phyloP scores from a whole-genome alignment of 2,888 invertebrate species.

The Hoplodrina blanda region DNA sequence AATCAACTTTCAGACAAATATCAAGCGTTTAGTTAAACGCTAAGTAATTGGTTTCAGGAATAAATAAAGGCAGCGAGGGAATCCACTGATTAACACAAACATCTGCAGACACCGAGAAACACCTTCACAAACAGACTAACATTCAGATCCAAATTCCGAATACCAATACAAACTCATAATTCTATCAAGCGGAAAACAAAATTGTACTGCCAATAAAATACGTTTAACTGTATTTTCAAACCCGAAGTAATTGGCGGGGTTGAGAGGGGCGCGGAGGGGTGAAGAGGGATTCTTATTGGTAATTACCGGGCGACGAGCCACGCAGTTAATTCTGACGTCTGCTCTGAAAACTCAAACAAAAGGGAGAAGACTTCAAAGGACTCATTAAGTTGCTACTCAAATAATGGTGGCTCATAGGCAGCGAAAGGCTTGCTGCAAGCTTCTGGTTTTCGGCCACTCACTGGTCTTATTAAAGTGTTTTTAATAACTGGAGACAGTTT shows the following conservation, averaged over 20 bases:
- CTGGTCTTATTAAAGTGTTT: constrained; percentile 36
- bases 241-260: constrained; percentile 71
- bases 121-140: constrained; percentile 8
- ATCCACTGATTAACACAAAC: not conserved
- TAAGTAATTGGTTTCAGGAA: not conserved
- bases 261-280: constrained; percentile 22
- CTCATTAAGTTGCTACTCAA: constrained; percentile 82
- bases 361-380: constrained; percentile 78
- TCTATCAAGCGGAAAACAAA: constrained; percentile 60
- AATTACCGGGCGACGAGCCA: constrained; percentile 73
- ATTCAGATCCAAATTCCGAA: constrained; percentile 40
- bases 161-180: constrained; percentile 61
- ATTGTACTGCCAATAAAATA: constrained; percentile 66
- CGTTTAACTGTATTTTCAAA: constrained; percentile 69
- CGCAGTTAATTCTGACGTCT: constrained; percentile 75
- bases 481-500: constrained; percentile 38
- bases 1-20: too few relatives aligned
- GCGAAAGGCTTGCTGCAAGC: constrained; percentile 39
- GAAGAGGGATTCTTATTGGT: constrained; percentile 70
- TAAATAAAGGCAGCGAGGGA: too few relatives aligned
- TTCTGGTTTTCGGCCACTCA: constrained; percentile 38
- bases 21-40: not conserved
- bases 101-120: not conserved
- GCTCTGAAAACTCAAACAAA: constrained; percentile 82
- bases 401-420: constrained; percentile 70